Percentiles rank a stretch among this genome's conserved stretches.
These are phyloP conservation scores for Echiichthys vipera DNA, from an alignment of 2,797 vertebrate species.

Conservation along the genomic window DNA sequence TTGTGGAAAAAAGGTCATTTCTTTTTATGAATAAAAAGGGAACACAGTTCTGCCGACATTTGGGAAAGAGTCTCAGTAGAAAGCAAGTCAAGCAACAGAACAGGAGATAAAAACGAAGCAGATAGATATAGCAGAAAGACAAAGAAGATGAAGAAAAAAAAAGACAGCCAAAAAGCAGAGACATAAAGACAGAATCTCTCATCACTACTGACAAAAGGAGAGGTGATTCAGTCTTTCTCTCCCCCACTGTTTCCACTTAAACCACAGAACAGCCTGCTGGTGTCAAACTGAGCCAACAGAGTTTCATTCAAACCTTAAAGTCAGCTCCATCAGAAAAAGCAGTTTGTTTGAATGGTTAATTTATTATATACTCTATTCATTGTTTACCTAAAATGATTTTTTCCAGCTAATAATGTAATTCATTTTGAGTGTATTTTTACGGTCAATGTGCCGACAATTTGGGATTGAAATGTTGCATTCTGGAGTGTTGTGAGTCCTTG, in stretches of 20 bases:
- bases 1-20: constrained; percentile 7
- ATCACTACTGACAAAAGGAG: constrained; percentile 51
- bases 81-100: constrained; percentile 6
- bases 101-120: not conserved
- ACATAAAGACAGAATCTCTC: constrained; percentile 52
- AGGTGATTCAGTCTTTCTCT: constrained; percentile 41
- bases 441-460: not conserved
- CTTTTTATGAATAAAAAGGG: constrained; percentile 15
- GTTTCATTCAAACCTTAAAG: constrained; percentile 57
- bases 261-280: constrained; percentile 65
- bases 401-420: not conserved
- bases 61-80: not conserved
- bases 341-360: not conserved
- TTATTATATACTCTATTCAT: constrained; percentile 5
- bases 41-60: constrained; percentile 2
- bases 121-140: constrained; percentile 17
- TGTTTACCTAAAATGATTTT: not conserved
- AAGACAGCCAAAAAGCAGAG: not conserved
- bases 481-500: not conserved
- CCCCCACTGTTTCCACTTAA: constrained; percentile 57
- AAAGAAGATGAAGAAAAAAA: not conserved
- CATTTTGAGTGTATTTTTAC: not conserved
- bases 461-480: not conserved
- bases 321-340: constrained; percentile 43
- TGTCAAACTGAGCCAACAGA: constrained; percentile 66